Evolutionary conservation across 2,888 invertebrate genomes (phyloP).

Genomic region (Calameuta pallipes): DNA sequence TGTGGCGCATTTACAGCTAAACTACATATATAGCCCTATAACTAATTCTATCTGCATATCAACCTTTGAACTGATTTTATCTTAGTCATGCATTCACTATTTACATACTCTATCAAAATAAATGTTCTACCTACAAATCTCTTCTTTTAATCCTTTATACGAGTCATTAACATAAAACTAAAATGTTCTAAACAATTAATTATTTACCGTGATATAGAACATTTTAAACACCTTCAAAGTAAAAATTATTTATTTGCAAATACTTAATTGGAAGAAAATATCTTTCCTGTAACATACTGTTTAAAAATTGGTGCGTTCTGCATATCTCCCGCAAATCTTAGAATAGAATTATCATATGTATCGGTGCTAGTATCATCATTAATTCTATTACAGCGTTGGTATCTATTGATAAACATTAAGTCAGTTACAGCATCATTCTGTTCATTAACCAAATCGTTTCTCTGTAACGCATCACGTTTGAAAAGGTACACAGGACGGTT

Average conservation of each 20-base stretch:
- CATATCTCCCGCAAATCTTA: slow-evolving; percentile 68
- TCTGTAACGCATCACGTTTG: slow-evolving; percentile 35
- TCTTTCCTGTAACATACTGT: slow-evolving; percentile 17
- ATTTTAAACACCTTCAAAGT: neutral
- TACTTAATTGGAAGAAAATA: neutral
- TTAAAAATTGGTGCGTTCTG: slow-evolving; percentile 52
- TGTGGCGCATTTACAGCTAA: neutral
- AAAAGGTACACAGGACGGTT: slow-evolving; percentile 44
- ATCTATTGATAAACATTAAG: slow-evolving; percentile 48
- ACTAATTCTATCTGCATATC: neutral
- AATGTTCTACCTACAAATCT: neutral
- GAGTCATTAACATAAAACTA: neutral
- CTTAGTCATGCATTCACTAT: neutral
- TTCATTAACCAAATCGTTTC: slow-evolving; percentile 29
- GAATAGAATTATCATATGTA: slow-evolving; percentile 68
- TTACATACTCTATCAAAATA: neutral
- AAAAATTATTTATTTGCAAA: neutral
- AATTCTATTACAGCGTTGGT: slow-evolving; percentile 38
- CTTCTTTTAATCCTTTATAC: neutral
- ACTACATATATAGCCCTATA: neutral
- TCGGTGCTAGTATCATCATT: slow-evolving; percentile 22
- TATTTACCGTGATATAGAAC: neutral
- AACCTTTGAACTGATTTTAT: neutral
- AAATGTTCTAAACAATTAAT: neutral
- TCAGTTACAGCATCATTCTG: slow-evolving; percentile 30